Conservation (phyloP, 1,140 invertebrate genomes). For the Solenopsis invicta region DNA sequence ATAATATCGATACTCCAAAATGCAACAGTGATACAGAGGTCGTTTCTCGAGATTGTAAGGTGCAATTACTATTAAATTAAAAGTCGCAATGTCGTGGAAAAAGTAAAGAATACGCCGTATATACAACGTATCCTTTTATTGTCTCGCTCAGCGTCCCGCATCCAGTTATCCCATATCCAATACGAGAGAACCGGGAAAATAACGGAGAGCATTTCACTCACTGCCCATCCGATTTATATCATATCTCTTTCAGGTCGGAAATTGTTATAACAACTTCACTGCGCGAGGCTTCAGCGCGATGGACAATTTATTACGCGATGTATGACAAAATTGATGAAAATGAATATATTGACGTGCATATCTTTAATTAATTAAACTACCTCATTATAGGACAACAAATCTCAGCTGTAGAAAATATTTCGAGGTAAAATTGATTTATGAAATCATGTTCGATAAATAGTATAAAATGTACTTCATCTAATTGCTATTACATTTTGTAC, state of each 20-base stretch:
- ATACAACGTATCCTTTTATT: constrained; percentile 22
- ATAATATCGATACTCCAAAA: background rate
- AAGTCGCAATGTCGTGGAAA: constrained; percentile 25
- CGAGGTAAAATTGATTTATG: background rate
- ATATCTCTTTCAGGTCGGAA: constrained; percentile 26
- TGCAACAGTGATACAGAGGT: no score
- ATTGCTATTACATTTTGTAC: background rate
- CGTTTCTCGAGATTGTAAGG: background rate
- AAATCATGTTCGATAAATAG: background rate
- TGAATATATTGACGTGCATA: constrained; percentile 16
- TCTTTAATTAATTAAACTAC: background rate
- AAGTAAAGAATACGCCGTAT: background rate
- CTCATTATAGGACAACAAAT: background rate
- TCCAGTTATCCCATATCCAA: background rate
- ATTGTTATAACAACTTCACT: constrained; percentile 46
- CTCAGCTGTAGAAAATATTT: background rate
- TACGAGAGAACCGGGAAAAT: constrained; percentile 22
- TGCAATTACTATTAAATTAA: constrained; percentile 2
- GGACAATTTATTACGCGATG: background rate
- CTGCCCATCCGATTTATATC: constrained; percentile 6
- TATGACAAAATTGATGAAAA: constrained; percentile 24
- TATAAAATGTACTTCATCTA: no score
- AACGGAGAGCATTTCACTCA: background rate
- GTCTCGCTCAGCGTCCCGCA: constrained; percentile 9
- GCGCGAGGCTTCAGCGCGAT: background rate